Evolutionary conservation across 1,140 invertebrate genomes (phyloP), one percentile per base, ranked within the genome.

Genomic region (Brachionus manjavacas): DNA sequence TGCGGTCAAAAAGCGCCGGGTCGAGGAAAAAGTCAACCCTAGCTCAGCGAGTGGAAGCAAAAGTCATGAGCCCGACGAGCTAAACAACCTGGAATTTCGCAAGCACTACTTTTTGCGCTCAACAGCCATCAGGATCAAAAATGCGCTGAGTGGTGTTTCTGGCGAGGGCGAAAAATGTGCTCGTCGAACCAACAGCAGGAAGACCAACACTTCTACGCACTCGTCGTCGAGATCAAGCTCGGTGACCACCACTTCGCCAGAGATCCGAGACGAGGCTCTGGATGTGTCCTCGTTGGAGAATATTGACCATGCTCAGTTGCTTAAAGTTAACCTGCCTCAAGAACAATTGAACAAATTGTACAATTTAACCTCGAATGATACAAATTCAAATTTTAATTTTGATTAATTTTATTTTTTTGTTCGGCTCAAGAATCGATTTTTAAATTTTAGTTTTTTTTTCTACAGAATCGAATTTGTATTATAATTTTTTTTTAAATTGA

Each of bases 31-130:
- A 7, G n/a, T 4, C 9, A 72, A 46, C 12, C 11, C 20, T 41
- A 20, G 41, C 31, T 7, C 23, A 2, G 31, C 9, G 4, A 20
- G 9, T n/a, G n/a, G 16, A 16, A 11, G 35, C 14, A 41, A 41
- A 41, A 7, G 12, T 9, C 7, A 2, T 1, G 31, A 43, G 35
- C 31, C 43, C 0, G 16, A 14, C 23, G 23, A 25, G 72, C 25
- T 35, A 12, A 76, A 76, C 41, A 76, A 76, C 25, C 20, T 72
- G n/a, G 68, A 72, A 41, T 72, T 72, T 23, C 28, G 68, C 4
- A 72, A 72, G 35, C 68, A 72, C 41, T 76, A 76, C 25, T 76
- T 76, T 49, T n/a, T 76, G 31, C 72, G 72, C 41, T 76, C 72
- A 11, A 76, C 72, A 23, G 72, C 43, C 23, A 76, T 76, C 16